Conservation (phyloP, 2,888 invertebrate species). For the Trichacis sp. region DNA sequence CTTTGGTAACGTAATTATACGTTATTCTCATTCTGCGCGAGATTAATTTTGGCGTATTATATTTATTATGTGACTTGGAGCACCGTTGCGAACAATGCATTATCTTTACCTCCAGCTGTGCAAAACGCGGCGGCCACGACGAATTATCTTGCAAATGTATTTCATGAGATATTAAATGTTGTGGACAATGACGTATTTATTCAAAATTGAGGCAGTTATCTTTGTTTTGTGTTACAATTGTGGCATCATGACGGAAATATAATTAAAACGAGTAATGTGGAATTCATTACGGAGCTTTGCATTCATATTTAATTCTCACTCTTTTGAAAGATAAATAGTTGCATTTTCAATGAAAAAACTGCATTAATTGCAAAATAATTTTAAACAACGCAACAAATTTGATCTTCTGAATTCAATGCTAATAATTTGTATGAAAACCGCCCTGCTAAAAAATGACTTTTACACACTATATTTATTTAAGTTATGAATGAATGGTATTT, state of each 20-base stretch:
- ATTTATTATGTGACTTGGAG: background rate
- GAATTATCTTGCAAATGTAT: background rate
- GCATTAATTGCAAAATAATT: too few species aligned
- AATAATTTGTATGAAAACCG: too few species aligned
- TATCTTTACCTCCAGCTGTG: background rate
- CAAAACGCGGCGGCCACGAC: background rate
- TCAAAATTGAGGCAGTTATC: background rate
- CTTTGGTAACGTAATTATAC: background rate
- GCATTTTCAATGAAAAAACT: too few species aligned
- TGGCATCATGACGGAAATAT: background rate
- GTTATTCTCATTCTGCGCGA: background rate
- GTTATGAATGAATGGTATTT: too few species aligned
- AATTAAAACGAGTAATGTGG: too few species aligned
- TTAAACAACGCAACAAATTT: too few species aligned
- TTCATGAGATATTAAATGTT: conserved; percentile 6
- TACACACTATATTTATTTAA: too few species aligned
- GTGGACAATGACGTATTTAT: conserved; percentile 2
- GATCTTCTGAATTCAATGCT: background rate
- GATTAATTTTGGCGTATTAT: conserved; percentile 1
- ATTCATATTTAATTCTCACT: too few species aligned
- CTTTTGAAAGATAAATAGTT: too few species aligned
- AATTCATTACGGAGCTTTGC: too few species aligned
- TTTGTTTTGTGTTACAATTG: background rate
- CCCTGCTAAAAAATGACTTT: too few species aligned
- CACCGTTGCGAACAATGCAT: background rate